phyloP scores from a whole-genome alignment of 1,140 invertebrate genomes.

The Drosophila aff. region DNA sequence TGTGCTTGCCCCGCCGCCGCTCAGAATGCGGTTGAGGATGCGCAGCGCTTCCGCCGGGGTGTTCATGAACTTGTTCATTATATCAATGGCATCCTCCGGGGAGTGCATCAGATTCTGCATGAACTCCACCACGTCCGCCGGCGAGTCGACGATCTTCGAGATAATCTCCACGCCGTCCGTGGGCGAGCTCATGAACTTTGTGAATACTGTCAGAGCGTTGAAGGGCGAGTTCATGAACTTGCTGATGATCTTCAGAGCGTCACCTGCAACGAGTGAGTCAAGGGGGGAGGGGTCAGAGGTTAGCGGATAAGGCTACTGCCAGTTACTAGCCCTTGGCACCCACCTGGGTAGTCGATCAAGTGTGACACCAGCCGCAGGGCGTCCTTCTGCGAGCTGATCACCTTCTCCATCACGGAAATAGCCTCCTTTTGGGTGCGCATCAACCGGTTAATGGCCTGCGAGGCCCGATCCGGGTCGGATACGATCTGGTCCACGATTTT shows the following conservation, averaged over 20 bases:
- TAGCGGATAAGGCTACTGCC: neutral
- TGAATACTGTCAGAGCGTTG: slow-evolving; percentile 84
- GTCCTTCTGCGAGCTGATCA: slow-evolving; percentile 81
- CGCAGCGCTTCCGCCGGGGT: slow-evolving; percentile 80
- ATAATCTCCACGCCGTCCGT: slow-evolving; percentile 84
- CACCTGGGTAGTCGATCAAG: slow-evolving; percentile 81
- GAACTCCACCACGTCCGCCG: slow-evolving; percentile 81
- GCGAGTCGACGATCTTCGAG: slow-evolving; percentile 83
- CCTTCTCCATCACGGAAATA: slow-evolving; percentile 77
- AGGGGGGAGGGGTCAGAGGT: slow-evolving; percentile 5
- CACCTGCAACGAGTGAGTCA: slow-evolving; percentile 52
- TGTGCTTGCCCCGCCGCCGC: slow-evolving; percentile 56
- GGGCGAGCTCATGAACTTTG: slow-evolving; percentile 84
- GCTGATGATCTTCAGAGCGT: slow-evolving; percentile 83
- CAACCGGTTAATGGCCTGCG: slow-evolving; percentile 74
- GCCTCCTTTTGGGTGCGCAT: slow-evolving; percentile 83
- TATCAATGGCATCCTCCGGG: slow-evolving; percentile 81
- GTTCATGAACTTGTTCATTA: slow-evolving; percentile 85
- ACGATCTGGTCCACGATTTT: slow-evolving; percentile 81
- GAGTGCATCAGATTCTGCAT: slow-evolving; percentile 83
- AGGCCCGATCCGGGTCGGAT: slow-evolving; percentile 77
- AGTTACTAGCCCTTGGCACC: neutral
- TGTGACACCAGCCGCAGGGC: slow-evolving; percentile 80
- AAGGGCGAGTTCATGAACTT: slow-evolving; percentile 85
- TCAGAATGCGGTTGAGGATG: slow-evolving; percentile 82